Evolutionary conservation across 2,797 vertebrate genomes (phyloP), one percentile per base, ranked within the genome.

Genomic region (Rhynchotus rufescens): DNA sequence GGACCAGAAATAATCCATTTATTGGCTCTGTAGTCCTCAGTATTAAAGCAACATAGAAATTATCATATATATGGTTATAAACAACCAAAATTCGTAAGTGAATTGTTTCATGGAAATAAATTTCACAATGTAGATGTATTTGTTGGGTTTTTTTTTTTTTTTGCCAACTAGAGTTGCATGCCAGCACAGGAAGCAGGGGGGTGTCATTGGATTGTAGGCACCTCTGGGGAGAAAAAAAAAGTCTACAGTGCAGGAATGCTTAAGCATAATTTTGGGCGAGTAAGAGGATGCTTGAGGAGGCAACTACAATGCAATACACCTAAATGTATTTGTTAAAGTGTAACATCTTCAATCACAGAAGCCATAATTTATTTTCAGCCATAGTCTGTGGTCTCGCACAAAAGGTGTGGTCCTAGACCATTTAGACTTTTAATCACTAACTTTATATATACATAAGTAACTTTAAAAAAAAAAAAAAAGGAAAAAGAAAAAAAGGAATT

Each of bases 371-470:
- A 95, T 95, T 89, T 94, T 90, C 75, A 92, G 84, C 91, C 88
- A 86, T 36, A 93, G 80, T 88, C 59, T 75, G 65, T 95, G 92
- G 97, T 97, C 97, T 98, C 97, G 96, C 97, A 98, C 92, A 94
- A 96, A 84, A 92, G 77, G 93, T 94, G 96, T 91, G 97, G 97
- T 98, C 98, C 98, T 98, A 94, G 96, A 98, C 97, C 97, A 93
- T 78, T 86, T 32, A 75, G 86, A 93, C 54, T 93, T 95, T 94
- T 78, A 90, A 94, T 86, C 88, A 80, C 94, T 91, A 92, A 89
- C 88, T 96, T 94, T 94, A 89, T 94, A 96, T 91, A 94, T 88
- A 86, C 80, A 77, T 56, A 92, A 25, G 73, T 93, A 93, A 71
- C 94, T 93, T 28, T 5, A 54, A 54, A 54, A 54, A 54, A 93